Base-by-base conservation (phyloP, 2,797 vertebrate genomes). In the Bradypodion pumilum region DNA sequence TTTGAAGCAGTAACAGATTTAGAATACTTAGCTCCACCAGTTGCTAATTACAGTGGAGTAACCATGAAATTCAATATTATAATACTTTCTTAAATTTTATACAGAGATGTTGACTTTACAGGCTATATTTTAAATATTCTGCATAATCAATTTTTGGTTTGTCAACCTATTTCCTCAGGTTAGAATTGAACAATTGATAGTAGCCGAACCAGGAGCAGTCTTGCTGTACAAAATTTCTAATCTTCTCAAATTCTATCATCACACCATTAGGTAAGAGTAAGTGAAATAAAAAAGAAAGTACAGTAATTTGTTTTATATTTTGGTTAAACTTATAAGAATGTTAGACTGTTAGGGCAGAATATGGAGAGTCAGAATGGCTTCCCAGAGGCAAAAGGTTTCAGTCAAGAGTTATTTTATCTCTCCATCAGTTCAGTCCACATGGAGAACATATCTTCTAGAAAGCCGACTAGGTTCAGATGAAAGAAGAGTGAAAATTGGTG, bases 191-290 rank as follows among this genome's bases (percentile, higher is more conserved):
- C 98, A 99, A 93, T 98, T 99, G 78, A 98, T 99, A 15, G 96
- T 99, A 83, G 98, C 98, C 0, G 98, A 99, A 87, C 99, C 99
- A 2, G 99, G 98, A 2, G 97, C 99, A 23, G 98, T 99, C 82
- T 95, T 99, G 75, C 95, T 99, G 21, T 99, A 99, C 91, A 99
- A 99, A 94, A 97, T 99, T 89, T 99, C 98, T 88, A 99, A 99
- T 94, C 97, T 99, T 88, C 97, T 99, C 3, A 99, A 98, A 92
- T 99, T 99, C 93, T 99, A 99, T 94, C 97, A 99, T 86, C 98
- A 99, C 94, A 99, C 98, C 83, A 98, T 99, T 94, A 98, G 98
- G 98, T 99, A 96, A 65, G 82, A 63, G 98, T 99, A 96, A 65
- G 82, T 63, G 5, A 13, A 1, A 88, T n/a, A 15, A 23, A 60